These are phyloP conservation scores for Psettodes erumei DNA, from an alignment of 2,113 vertebrate species.

Conservation along the genomic window DNA sequence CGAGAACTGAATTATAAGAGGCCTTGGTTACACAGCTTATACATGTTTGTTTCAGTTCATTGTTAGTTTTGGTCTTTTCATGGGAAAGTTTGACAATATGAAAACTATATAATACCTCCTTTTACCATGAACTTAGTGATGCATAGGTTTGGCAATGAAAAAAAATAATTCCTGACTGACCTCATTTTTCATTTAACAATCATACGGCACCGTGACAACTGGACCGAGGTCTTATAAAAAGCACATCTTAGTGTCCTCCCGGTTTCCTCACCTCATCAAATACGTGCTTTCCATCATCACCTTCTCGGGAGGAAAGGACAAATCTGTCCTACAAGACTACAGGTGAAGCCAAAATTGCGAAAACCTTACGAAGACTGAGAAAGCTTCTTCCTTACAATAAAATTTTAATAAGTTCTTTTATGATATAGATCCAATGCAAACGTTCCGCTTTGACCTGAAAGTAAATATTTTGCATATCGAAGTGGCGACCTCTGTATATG, in stretches of 20 bases:
- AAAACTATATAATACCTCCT: neutral
- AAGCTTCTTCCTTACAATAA: conserved; percentile 29
- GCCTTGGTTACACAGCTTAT: neutral
- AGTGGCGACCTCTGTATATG: conserved; percentile 55
- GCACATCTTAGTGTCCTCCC: conserved; percentile 6
- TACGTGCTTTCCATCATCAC: conserved; percentile 16
- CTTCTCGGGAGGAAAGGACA: conserved; percentile 15
- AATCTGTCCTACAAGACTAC: conserved; percentile 31
- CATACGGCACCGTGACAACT: neutral
- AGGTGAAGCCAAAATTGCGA: conserved; percentile 30
- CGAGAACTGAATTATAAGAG: neutral
- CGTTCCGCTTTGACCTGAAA: conserved; percentile 47
- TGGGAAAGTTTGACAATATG: neutral
- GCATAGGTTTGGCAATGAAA: neutral
- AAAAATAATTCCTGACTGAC: conserved; percentile 20
- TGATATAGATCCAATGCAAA: conserved; percentile 17
- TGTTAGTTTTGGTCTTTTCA: conserved; percentile 2
- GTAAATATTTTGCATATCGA: conserved; percentile 35
- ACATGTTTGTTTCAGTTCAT: neutral
- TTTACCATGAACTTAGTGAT: neutral
- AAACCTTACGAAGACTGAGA: conserved; percentile 15
- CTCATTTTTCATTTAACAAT: conserved; percentile 3
- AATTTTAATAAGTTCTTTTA: conserved; percentile 5
- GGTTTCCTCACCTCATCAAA: conserved; percentile 24
- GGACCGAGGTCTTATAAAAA: neutral